Conservation (phyloP, 2,797 vertebrate species). For the Alcedo quadribrachys region DNA sequence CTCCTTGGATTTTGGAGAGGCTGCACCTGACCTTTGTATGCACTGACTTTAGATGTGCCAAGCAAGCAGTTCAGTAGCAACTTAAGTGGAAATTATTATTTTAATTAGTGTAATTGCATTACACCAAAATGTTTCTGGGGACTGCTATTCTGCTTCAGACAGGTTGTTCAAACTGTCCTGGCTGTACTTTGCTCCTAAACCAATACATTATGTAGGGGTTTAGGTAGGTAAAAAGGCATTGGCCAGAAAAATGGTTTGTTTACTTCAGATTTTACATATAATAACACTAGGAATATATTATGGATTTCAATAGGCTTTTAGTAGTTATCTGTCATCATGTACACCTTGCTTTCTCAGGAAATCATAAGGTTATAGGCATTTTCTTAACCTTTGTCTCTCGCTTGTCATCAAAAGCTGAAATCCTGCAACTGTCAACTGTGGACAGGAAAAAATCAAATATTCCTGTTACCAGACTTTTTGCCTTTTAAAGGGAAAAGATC, state of each 20-base stretch:
- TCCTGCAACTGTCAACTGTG: background rate
- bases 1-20: background rate
- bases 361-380: slow-evolving; percentile 34
- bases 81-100: slow-evolving; percentile 60
- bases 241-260: background rate
- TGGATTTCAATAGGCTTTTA: background rate
- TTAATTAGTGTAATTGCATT: slow-evolving; percentile 56
- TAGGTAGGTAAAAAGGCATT: background rate
- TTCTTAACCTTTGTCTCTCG: slow-evolving; percentile 56
- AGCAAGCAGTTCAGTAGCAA: slow-evolving; percentile 52
- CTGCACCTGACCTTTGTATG: slow-evolving; percentile 38
- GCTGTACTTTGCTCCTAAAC: background rate
- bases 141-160: slow-evolving; percentile 18
- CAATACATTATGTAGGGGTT: background rate
- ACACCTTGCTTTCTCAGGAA: slow-evolving; percentile 10
- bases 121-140: background rate
- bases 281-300: background rate
- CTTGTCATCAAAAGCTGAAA: slow-evolving; percentile 14
- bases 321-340: background rate
- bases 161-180: background rate
- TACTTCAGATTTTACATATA: background rate
- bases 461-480: background rate
- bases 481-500: background rate
- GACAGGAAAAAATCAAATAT: background rate
- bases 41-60: slow-evolving; percentile 12